phyloP scores from a whole-genome alignment of 2,113 vertebrate species.

The Passer montanus region DNA sequence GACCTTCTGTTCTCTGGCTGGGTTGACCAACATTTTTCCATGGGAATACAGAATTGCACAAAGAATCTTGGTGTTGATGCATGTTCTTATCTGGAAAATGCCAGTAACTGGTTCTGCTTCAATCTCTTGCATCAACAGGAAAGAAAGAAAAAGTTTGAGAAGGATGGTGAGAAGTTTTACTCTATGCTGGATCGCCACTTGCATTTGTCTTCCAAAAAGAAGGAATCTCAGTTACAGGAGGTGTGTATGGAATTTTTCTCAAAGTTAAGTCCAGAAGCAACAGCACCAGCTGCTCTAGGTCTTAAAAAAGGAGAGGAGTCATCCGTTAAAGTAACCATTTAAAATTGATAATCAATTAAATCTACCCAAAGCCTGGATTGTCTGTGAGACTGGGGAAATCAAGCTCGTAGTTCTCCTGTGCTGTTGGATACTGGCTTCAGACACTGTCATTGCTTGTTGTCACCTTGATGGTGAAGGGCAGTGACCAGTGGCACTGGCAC shows the following conservation, averaged over 20 bases:
- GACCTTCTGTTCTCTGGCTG: neutral
- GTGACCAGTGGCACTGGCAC: neutral
- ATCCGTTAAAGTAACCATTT: neutral
- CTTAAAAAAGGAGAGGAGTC: neutral
- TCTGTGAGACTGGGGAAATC: neutral
- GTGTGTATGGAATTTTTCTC: conserved; percentile 56
- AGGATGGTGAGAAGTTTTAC: conserved; percentile 95
- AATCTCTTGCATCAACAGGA: conserved; percentile 78
- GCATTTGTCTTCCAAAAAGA: conserved; percentile 93
- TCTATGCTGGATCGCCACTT: conserved; percentile 93
- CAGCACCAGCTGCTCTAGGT: neutral
- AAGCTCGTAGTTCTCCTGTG: neutral
- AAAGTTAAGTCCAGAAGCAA: neutral
- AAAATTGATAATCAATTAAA: neutral
- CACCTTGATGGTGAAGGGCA: neutral
- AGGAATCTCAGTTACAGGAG: conserved; percentile 94
- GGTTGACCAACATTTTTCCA: neutral
- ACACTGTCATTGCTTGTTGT: neutral
- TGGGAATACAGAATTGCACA: neutral
- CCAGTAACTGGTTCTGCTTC: neutral
- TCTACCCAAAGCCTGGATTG: neutral
- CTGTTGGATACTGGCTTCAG: neutral
- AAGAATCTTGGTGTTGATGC: neutral
- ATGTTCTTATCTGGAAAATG: neutral
- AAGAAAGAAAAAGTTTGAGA: conserved; percentile 95